A percentile compares a stretch with the other conserved stretches of the same genome.
These are phyloP conservation scores for Sycobia sp. DNA, from an alignment of 1,140 invertebrate species.

Conservation along the genomic window DNA sequence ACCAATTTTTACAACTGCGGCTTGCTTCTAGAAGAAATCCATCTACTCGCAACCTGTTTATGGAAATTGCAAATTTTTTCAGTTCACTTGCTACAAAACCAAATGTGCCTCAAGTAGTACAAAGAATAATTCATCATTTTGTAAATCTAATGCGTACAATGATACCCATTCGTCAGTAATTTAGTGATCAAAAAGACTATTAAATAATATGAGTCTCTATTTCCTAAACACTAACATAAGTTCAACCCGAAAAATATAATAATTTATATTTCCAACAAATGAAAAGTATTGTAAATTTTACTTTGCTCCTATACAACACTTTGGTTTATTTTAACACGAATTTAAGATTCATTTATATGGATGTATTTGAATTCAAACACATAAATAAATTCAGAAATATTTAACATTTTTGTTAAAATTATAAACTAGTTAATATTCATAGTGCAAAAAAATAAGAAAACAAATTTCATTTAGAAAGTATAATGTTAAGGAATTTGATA, in stretches of 20 bases:
- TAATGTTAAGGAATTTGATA: slow-evolving; percentile 3
- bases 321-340: too few species aligned
- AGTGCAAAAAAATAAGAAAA: slow-evolving; percentile 17
- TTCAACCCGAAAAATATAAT: too few species aligned
- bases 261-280: too few species aligned
- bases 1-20: slow-evolving; percentile 88
- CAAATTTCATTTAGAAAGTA: not conserved
- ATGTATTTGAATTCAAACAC: too few species aligned
- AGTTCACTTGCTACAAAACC: slow-evolving; percentile 44
- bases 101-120: slow-evolving; percentile 48
- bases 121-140: slow-evolving; percentile 47
- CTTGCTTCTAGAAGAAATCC: slow-evolving; percentile 93
- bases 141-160: slow-evolving; percentile 52
- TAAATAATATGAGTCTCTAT: slow-evolving; percentile 8
- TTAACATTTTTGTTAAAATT: slow-evolving; percentile 14
- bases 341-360: too few species aligned
- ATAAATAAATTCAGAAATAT: not conserved
- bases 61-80: slow-evolving; percentile 63
- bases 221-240: too few species aligned
- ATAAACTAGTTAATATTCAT: not conserved
- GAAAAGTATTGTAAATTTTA: too few species aligned
- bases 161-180: slow-evolving; percentile 48
- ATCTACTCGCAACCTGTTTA: slow-evolving; percentile 88
- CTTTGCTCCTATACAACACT: too few species aligned
- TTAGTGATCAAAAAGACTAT: not conserved